phyloP scores from a whole-genome alignment of 1,140 invertebrate species.

The Calephelis virginiensis region DNA sequence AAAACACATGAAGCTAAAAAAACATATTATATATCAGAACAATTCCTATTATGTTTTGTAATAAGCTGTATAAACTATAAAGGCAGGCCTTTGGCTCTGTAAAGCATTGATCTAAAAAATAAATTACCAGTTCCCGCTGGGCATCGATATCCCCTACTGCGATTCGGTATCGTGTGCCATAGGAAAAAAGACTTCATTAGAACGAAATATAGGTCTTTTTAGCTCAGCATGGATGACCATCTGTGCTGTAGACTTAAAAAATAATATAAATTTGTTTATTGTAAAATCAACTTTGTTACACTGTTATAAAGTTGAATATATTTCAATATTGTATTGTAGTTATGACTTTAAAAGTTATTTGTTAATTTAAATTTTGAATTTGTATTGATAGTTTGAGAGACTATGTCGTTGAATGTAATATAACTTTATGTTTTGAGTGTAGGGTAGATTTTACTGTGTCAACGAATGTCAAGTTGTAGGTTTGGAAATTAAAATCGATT shows the following conservation, averaged over 20 bases:
- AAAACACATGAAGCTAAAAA: not conserved
- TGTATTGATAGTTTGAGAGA: not conserved
- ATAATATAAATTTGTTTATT: not conserved
- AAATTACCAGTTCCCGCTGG: slow-evolving; percentile 16
- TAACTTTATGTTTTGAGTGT: not conserved
- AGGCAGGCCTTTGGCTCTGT: slow-evolving; percentile 3
- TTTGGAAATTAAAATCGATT: not conserved
- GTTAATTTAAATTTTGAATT: not conserved
- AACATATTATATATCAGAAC: not conserved
- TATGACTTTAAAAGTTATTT: not conserved
- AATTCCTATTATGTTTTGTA: slow-evolving; percentile 7
- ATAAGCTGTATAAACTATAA: not conserved
- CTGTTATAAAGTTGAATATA: not conserved
- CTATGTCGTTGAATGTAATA: not conserved
- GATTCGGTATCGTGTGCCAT: not conserved
- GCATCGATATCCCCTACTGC: slow-evolving; percentile 6
- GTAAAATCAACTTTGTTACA: not conserved
- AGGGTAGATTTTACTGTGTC: not conserved
- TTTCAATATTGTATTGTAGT: not conserved
- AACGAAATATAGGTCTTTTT: not conserved
- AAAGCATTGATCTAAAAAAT: slow-evolving; percentile 12
- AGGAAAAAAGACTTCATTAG: not conserved
- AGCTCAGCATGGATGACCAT: not conserved
- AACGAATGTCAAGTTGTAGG: not conserved
- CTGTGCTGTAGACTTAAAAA: not conserved